Evolutionary conservation across 1,140 invertebrate species (phyloP), one percentile per base, ranked within the genome.

Genomic region (Araneus ventricosus): DNA sequence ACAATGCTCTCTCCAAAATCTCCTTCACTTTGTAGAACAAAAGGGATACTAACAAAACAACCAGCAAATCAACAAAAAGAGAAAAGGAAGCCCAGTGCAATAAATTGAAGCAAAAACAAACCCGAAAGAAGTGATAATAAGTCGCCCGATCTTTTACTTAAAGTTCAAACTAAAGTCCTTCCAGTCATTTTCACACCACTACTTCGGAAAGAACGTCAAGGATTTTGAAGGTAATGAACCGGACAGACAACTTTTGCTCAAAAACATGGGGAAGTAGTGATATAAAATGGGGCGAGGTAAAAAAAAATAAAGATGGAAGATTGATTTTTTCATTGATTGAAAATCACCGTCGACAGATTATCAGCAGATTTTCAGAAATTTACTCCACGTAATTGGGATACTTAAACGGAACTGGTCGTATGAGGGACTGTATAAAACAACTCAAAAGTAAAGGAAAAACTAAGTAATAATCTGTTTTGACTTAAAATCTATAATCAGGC

Each of bases 141-240:
- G 52, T 57, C 17, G 6, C 22, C 14, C 8, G 30, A 10, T 57
- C 41, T 39, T 63, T n/a, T 39, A 63, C 57, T 27, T n/a, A 67
- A 86, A 39, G 57, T 87, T 61, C 57, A 87, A 61, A 87, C 85
- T 61, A 87, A 61, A 67, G 61, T 63, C 52, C 59, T 30, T 39
- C 30, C 20, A 88, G 45, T 63, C 57, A 67, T 88, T 88, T 61
- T 67, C 61, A 67, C 59, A 37, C 34, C 27, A 27, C 86, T 86
- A 86, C 34, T 45, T 45, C 24, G 7, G 2, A 17, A 45, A 39
- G 82, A 27, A 85, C 10, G 39, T 57, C 22, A 14, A 39, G 61
- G 61, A 63, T 61, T 67, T 88, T 88, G 57, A 70, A 88, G 57
- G n/a, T 88, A 67, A 88, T 88, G 86, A 88, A 88, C 30, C 59